Conservation (phyloP, 2,113 vertebrate species). For the Cromileptes altivelis region DNA sequence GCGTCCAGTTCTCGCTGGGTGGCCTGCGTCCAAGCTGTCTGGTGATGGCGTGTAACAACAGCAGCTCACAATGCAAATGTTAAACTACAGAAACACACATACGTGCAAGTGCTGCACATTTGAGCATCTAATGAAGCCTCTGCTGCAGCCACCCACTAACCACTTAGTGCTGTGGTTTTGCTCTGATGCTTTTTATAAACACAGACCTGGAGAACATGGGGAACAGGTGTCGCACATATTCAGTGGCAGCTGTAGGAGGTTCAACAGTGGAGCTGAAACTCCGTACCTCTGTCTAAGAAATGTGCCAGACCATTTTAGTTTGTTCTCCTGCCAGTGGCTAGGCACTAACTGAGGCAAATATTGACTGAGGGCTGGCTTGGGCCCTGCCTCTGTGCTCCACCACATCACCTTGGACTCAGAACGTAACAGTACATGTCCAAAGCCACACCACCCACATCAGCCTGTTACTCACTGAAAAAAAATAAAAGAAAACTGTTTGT, state of each 20-base stretch:
- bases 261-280: conserved; percentile 26
- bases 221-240: conserved; percentile 66
- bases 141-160: conserved; percentile 56
- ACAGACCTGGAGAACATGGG: conserved; percentile 60
- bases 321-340: conserved; percentile 66
- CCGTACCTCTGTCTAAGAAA: conserved; percentile 25
- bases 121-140: conserved; percentile 50
- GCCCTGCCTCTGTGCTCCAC: conserved; percentile 37
- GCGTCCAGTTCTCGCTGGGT: conserved; percentile 51
- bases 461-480: not conserved
- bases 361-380: conserved; percentile 66
- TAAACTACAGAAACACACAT: conserved; percentile 5
- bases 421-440: conserved; percentile 10
- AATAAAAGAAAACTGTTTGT: not conserved
- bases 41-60: conserved; percentile 46
- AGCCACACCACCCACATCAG: conserved; percentile 29
- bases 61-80: conserved; percentile 40
- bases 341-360: conserved; percentile 74
- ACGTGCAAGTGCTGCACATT: not conserved
- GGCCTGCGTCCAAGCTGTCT: conserved; percentile 65
- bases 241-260: conserved; percentile 39
- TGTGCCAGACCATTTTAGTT: conserved; percentile 42
- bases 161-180: conserved; percentile 60
- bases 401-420: conserved; percentile 51
- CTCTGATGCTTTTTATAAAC: conserved; percentile 68